phyloP scores from a whole-genome alignment of 2,797 vertebrate species.

The Sciaenops ocellatus region DNA sequence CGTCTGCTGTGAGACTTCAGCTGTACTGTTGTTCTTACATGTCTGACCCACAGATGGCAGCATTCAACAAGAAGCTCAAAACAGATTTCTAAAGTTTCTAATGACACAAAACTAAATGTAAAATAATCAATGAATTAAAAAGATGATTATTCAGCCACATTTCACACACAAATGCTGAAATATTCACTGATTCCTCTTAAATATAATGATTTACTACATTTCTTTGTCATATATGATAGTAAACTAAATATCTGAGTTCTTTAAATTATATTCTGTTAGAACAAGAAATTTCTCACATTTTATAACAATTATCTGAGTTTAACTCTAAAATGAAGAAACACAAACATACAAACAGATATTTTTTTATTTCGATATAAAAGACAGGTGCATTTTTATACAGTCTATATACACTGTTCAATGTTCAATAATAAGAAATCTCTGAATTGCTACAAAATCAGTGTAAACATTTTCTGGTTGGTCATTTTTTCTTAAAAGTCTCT shows the following conservation, averaged over 20 bases:
- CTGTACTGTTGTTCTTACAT: too few relatives aligned
- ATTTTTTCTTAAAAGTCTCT: slow-evolving; percentile 50
- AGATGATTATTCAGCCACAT: too few relatives aligned
- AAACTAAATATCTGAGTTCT: neutral
- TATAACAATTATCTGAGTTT: too few relatives aligned
- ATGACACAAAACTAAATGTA: too few relatives aligned
- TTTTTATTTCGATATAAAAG: slow-evolving; percentile 78
- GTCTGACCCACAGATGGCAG: too few relatives aligned
- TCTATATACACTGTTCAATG: slow-evolving; percentile 67
- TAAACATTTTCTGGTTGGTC: slow-evolving; percentile 76
- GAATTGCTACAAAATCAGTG: slow-evolving; percentile 77
- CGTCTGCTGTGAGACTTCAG: too few relatives aligned
- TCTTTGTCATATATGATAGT: neutral
- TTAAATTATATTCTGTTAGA: neutral
- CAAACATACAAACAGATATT: slow-evolving; percentile 37
- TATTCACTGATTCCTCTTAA: neutral
- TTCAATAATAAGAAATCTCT: slow-evolving; percentile 64
- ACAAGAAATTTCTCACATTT: neutral
- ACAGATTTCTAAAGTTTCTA: too few relatives aligned
- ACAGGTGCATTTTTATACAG: slow-evolving; percentile 66
- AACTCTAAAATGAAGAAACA: neutral
- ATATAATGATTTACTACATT: neutral
- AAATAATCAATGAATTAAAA: too few relatives aligned
- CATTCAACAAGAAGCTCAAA: too few relatives aligned
- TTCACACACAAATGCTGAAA: neutral